A percentile compares a stretch with the other conserved stretches of the same genome.
Conservation (phyloP, 2,797 vertebrate genomes). For the Hapalemur alaotrensis region DNA sequence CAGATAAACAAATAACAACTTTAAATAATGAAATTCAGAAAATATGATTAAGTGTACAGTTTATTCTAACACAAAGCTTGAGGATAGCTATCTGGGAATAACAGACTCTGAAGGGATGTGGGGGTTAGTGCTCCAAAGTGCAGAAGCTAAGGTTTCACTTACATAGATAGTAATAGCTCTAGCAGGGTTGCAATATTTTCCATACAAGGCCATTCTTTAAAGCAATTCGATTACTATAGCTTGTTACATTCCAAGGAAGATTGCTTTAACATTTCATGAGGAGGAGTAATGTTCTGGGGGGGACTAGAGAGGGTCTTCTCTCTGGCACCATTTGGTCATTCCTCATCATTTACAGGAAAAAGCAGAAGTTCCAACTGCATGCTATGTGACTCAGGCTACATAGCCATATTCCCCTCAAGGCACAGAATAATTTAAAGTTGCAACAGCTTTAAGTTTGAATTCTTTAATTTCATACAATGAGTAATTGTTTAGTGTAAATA, state of each 20-base stretch:
- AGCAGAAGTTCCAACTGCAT: neutral
- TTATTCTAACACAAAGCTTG: neutral
- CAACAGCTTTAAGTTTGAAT: neutral
- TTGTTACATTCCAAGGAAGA: neutral
- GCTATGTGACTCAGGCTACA: neutral
- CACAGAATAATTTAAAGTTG: neutral
- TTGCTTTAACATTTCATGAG: neutral
- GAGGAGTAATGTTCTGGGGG: neutral
- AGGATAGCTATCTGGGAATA: neutral
- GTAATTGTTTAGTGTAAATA: slow-evolving; percentile 13
- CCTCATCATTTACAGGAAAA: neutral
- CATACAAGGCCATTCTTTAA: neutral
- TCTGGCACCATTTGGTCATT: neutral
- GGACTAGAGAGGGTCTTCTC: neutral
- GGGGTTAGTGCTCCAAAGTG: neutral
- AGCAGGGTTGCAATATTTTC: neutral
- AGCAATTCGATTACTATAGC: neutral
- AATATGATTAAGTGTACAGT: neutral
- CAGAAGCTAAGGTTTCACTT: neutral
- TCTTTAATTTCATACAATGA: neutral
- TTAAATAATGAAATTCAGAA: neutral
- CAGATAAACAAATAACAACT: neutral
- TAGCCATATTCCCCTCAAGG: neutral
- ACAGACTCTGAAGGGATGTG: neutral
- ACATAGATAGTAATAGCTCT: neutral